Evolutionary conservation across 2,888 invertebrate species (phyloP).

Genomic region (Trissolcus japonicus): DNA sequence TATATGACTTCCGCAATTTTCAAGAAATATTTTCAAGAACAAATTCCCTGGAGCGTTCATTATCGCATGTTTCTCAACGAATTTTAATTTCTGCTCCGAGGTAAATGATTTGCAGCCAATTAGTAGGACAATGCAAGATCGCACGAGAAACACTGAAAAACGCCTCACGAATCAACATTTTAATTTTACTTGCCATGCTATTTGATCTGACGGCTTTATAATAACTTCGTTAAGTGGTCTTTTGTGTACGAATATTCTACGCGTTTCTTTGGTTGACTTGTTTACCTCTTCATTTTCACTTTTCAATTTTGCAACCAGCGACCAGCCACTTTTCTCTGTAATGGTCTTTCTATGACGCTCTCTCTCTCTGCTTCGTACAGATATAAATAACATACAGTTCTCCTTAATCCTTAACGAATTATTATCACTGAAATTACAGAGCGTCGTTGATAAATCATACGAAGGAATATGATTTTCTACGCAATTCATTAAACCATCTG

Average conservation of each 20-base stretch:
- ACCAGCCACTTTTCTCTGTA: no score
- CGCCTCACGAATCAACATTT: background rate
- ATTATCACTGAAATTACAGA: background rate
- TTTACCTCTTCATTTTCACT: background rate
- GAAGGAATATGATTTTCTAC: background rate
- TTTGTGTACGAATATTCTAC: background rate
- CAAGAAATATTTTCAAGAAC: no score
- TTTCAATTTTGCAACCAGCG: background rate
- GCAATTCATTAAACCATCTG: conserved; percentile 13
- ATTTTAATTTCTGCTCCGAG: no score
- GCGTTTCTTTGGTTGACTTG: background rate
- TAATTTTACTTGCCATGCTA: background rate
- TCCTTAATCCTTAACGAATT: background rate
- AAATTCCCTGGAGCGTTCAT: no score
- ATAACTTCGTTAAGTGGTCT: background rate
- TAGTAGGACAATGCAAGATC: no score
- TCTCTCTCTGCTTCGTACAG: background rate
- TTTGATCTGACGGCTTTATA: background rate
- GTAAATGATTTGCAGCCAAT: no score
- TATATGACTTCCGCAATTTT: no score
- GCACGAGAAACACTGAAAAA: no score
- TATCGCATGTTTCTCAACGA: no score
- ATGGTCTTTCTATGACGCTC: no score
- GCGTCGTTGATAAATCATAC: no score
- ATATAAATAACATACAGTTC: background rate